These are phyloP conservation scores for Saguinus imperator DNA, from an alignment of 2,113 vertebrate genomes.

Conservation along the genomic window DNA sequence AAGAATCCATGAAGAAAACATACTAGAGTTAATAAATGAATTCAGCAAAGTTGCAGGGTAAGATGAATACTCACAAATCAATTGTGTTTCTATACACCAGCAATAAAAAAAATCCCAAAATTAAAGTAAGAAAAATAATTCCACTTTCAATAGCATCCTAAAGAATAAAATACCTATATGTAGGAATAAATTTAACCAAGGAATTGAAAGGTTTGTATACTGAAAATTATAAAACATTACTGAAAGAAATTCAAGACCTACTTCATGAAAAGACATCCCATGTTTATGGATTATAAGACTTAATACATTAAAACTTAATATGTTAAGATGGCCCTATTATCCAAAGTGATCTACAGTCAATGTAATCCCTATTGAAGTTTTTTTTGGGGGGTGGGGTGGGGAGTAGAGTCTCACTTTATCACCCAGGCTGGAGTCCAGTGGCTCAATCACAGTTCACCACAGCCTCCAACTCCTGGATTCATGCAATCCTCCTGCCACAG, in stretches of 20 bases:
- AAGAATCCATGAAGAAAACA: background rate
- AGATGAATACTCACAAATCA: background rate
- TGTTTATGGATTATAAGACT: background rate
- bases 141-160: background rate
- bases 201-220: background rate
- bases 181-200: background rate
- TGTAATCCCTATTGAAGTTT: background rate
- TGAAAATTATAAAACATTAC: background rate
- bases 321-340: background rate
- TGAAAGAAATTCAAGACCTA: background rate
- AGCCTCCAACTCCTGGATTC: too few species aligned
- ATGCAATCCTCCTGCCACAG: too few species aligned
- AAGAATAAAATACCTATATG: background rate
- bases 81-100: background rate
- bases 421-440: too few species aligned
- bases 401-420: too few species aligned
- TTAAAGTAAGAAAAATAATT: constrained; percentile 6
- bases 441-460: too few species aligned
- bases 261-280: background rate
- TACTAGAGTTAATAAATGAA: background rate
- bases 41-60: background rate
- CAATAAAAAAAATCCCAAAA: background rate
- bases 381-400: too few species aligned
- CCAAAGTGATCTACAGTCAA: background rate
- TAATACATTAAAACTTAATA: background rate